Base-by-base conservation (phyloP, 2,888 invertebrate genomes). In the Meteorus cinctellus region DNA sequence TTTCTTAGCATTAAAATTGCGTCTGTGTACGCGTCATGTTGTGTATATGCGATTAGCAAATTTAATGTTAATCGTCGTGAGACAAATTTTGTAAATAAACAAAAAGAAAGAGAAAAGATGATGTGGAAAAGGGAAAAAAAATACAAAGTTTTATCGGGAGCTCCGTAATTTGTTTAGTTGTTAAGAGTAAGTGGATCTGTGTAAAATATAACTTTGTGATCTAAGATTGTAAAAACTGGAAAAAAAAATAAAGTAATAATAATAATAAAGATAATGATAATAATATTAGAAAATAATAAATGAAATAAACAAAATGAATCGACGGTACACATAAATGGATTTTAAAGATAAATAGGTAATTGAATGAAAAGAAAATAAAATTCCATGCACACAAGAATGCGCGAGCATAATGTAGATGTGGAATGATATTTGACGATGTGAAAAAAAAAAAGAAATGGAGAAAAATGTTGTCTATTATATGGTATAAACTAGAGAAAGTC, bases 201-300 rank as follows among this genome's bases (percentile, higher is more conserved):
- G 88, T 88, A 88, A 88, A 88, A 88, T 88, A 88, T 85, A 84
- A 86, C 83, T 71, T 87, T 87, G 88, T 88, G 87, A 88, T 80
- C 77, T 88, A 88, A 88, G 88, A 86, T 82, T 88, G 86, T 87
- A 88, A 88, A 87, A 84, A 86, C 72, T 83, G 62, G 74, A 76
- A 74, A 77, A 72, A 74, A 59, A 78, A 63, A 55, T 63, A 72
- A 75, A 76, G 36, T 55, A 69, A 76, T n/a, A 59, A 76, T 27
- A 75, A 66, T 72, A 71, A 72, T 67, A 65, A 48, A 8, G 29
- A 55, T 34, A 76, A 51, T 62, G 36, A 66, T 60, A 66, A 48
- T 55, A 74, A 60, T 75, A 60, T 70, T 75, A 51, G 68, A 55
- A 29, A 41, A 34, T 36, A 34, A 59, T 70, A 19, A 63, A 51